phyloP scores from a whole-genome alignment of 2,113 vertebrate species.

The Eonycteris spelaea region DNA sequence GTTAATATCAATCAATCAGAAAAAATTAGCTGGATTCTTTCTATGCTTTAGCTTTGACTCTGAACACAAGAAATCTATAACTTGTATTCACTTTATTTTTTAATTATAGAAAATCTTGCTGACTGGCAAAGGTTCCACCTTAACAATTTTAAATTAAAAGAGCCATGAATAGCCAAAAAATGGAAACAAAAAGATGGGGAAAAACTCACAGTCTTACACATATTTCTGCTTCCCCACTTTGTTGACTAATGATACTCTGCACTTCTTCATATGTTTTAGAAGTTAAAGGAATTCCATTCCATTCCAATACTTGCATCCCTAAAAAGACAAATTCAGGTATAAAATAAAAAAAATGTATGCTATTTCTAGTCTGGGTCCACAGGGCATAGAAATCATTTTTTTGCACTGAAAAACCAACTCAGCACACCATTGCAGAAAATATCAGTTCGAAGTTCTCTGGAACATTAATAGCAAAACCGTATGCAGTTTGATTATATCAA shows the following conservation, averaged over 20 bases:
- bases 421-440: slow-evolving; percentile 55
- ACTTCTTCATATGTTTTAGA: slow-evolving; percentile 99
- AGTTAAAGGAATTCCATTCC: slow-evolving; percentile 93
- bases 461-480: slow-evolving; percentile 8
- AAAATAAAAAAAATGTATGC: slow-evolving; percentile 7
- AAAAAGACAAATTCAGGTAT: slow-evolving; percentile 68
- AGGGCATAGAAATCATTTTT: not conserved
- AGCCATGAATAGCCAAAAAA: slow-evolving; percentile 85
- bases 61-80: slow-evolving; percentile 70
- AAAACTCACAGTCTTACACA: slow-evolving; percentile 99
- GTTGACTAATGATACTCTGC: slow-evolving; percentile 92
- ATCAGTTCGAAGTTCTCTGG: slow-evolving; percentile 27
- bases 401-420: slow-evolving; percentile 19
- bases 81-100: slow-evolving; percentile 62
- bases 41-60: slow-evolving; percentile 52
- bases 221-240: slow-evolving; percentile 97
- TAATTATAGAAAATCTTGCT: slow-evolving; percentile 45
- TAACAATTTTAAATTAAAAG: slow-evolving; percentile 82
- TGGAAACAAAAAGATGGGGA: slow-evolving; percentile 87
- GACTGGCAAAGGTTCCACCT: slow-evolving; percentile 84
- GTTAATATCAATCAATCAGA: slow-evolving; percentile 11
- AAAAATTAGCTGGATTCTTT: slow-evolving; percentile 55
- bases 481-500: not conserved
- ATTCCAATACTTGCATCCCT: slow-evolving; percentile 99
- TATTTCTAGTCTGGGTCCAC: not conserved